These are phyloP conservation scores for Tenualosa ilisha DNA, from an alignment of 2,797 vertebrate genomes.

Conservation along the genomic window DNA sequence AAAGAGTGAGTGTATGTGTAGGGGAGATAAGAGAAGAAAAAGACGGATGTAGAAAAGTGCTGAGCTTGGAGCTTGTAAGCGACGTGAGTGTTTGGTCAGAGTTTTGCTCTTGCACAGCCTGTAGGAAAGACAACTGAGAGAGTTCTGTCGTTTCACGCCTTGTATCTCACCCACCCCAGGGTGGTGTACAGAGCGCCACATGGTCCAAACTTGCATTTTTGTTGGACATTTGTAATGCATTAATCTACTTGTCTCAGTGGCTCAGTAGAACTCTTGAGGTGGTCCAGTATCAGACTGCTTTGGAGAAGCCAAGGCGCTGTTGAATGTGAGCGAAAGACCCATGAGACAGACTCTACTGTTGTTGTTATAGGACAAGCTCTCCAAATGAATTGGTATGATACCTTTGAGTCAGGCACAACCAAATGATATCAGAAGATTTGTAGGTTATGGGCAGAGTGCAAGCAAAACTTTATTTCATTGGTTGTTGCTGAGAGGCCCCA, in stretches of 20 bases:
- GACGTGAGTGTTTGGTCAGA: not conserved
- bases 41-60: not conserved
- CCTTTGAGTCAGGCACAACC: not conserved
- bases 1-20: conserved; percentile 52
- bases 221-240: not conserved
- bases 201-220: not conserved
- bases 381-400: not conserved
- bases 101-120: conserved; percentile 21
- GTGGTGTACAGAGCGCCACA: not conserved
- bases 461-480: not conserved
- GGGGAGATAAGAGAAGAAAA: not conserved
- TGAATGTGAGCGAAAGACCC: not conserved
- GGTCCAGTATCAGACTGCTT: not conserved
- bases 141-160: not conserved
- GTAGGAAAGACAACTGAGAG: not conserved
- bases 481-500: not conserved
- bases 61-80: not conserved
- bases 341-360: not conserved
- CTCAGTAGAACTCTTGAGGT: not conserved
- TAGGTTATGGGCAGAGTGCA: conserved; percentile 3
- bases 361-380: not conserved
- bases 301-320: not conserved
- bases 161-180: not conserved
- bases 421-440: conserved; percentile 16
- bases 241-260: not conserved